Evolutionary conservation across 1,140 invertebrate species (phyloP).

Genomic region (Lerema accius): DNA sequence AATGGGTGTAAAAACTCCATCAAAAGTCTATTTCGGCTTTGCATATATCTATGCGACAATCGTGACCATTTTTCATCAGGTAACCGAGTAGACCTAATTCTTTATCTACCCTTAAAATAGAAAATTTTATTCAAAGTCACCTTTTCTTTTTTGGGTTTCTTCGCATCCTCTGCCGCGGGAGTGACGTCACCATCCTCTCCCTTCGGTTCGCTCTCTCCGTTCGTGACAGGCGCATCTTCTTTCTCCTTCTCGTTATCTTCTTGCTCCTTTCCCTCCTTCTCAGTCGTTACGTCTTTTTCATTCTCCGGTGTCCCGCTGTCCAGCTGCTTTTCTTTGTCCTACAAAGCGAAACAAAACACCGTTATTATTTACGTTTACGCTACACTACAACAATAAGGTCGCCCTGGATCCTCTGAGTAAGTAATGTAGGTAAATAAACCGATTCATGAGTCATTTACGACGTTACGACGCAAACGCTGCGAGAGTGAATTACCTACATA

Average conservation of each 20-base stretch:
- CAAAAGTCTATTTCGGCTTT: too few relatives aligned
- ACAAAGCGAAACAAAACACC: conserved; percentile 36
- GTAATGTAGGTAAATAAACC: not conserved
- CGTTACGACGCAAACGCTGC: not conserved
- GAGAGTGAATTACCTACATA: not conserved
- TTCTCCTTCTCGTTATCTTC: conserved; percentile 58
- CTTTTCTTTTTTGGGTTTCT: conserved; percentile 91
- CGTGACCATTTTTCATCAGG: too few relatives aligned
- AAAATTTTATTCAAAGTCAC: too few relatives aligned
- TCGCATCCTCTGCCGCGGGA: conserved; percentile 86
- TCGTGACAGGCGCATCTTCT: conserved; percentile 56
- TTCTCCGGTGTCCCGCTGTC: conserved; percentile 87
- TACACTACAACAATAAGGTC: not conserved
- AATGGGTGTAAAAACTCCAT: too few relatives aligned
- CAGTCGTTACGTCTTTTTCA: conserved; percentile 86
- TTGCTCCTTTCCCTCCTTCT: conserved; percentile 82
- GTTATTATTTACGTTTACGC: not conserved
- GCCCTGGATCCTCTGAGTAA: not conserved
- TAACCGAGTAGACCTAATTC: too few relatives aligned
- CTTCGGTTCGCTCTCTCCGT: conserved; percentile 78
- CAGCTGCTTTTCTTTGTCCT: conserved; percentile 86
- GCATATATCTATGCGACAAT: too few relatives aligned
- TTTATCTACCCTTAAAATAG: too few relatives aligned
- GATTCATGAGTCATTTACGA: not conserved
- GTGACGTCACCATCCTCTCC: conserved; percentile 83